These are phyloP conservation scores for Nannoperca obscura DNA, from an alignment of 2,797 vertebrate genomes.

Conservation along the genomic window DNA sequence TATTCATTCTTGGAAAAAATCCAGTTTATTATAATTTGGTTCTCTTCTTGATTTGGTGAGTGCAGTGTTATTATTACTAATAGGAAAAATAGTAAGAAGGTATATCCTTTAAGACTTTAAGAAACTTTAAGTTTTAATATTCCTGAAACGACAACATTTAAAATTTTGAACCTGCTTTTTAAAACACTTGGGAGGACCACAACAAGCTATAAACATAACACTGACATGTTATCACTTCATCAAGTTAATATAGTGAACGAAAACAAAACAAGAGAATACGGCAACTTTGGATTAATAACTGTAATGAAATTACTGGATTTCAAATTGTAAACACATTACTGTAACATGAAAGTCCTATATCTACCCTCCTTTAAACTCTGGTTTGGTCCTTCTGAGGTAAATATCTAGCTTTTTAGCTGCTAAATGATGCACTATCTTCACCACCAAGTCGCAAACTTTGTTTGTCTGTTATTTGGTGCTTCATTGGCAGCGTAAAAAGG, in stretches of 20 bases:
- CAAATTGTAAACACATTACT: neutral
- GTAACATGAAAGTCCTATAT: neutral
- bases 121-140: no score
- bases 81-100: no score
- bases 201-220: no score
- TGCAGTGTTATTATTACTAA: no score
- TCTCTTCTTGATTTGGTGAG: neutral
- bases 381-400: slow-evolving; percentile 1
- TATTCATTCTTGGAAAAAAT: neutral
- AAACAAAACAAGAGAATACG: neutral
- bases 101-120: no score
- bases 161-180: no score
- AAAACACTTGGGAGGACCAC: no score
- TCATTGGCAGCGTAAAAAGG: neutral
- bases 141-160: no score
- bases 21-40: neutral
- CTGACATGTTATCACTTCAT: no score
- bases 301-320: neutral
- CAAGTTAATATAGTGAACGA: no score
- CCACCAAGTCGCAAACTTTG: neutral
- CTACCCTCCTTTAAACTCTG: neutral
- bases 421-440: neutral
- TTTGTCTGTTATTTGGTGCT: neutral
- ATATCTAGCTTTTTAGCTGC: neutral
- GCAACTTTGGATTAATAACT: neutral